Conservation (phyloP, 2,888 invertebrate species). For the Xestia sexstrigata region DNA sequence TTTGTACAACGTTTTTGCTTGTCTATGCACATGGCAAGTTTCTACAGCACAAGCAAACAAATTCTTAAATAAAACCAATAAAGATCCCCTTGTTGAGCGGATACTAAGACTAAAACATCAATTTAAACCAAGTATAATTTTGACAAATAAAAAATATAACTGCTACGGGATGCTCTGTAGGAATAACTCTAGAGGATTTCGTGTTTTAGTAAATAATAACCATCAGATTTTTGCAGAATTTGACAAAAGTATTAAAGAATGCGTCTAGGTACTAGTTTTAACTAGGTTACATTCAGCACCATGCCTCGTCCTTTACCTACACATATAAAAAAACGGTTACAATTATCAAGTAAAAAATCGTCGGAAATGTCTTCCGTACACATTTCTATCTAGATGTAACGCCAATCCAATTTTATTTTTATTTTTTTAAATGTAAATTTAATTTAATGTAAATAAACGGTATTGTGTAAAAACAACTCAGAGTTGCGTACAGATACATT, state of each 20-base stretch:
- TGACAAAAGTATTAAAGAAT: not conserved
- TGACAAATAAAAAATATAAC: slow-evolving; percentile 5
- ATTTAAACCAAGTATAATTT: slow-evolving; percentile 28
- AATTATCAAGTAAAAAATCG: not conserved
- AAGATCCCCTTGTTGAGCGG: slow-evolving; percentile 19
- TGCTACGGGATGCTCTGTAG: not conserved
- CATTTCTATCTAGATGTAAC: too few relatives aligned
- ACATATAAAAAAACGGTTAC: not conserved
- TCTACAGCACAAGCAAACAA: slow-evolving; percentile 20
- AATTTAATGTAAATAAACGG: too few relatives aligned
- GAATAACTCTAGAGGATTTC: not conserved
- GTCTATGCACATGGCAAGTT: not conserved
- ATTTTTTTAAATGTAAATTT: too few relatives aligned
- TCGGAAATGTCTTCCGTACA: not conserved
- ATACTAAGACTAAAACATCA: slow-evolving; percentile 23
- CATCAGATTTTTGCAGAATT: not conserved
- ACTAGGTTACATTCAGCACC: not conserved
- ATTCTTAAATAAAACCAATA: slow-evolving; percentile 27
- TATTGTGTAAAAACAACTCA: too few relatives aligned
- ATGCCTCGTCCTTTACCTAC: too few relatives aligned
- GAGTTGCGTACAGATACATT: too few relatives aligned
- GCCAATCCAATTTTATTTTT: too few relatives aligned
- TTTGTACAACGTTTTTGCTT: not conserved
- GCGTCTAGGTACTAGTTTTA: too few relatives aligned
- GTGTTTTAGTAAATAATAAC: not conserved